Conservation (phyloP, 2,888 invertebrate genomes). For the Parnassius glacialis region DNA sequence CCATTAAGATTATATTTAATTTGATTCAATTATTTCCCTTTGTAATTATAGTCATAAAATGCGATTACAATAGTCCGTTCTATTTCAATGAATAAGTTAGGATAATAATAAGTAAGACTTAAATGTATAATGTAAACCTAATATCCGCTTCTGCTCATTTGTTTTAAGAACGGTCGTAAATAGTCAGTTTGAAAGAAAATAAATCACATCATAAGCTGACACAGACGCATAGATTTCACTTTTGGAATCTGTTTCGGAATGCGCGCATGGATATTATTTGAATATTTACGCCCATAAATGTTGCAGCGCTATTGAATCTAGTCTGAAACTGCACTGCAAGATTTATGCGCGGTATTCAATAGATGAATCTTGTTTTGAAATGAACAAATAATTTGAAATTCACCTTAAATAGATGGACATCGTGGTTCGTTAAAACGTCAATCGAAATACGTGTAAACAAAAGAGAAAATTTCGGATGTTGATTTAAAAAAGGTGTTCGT, state of each 20-base stretch:
- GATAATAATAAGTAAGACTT: too few relatives aligned
- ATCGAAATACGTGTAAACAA: constrained; percentile 4
- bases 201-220: constrained; percentile 25
- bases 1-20: too few relatives aligned
- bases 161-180: background rate
- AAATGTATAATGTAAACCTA: background rate
- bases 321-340: constrained; percentile 42
- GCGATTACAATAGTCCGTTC: too few relatives aligned
- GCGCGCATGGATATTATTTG: constrained; percentile 54
- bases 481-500: constrained; percentile 25
- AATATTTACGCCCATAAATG: constrained; percentile 50
- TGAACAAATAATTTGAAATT: constrained; percentile 32
- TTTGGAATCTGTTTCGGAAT: constrained; percentile 48
- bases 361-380: constrained; percentile 46
- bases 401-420: constrained; percentile 27
- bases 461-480: too few relatives aligned
- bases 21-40: too few relatives aligned
- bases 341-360: constrained; percentile 54
- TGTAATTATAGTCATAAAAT: too few relatives aligned
- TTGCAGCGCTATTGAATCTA: constrained; percentile 50
- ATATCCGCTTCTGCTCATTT: background rate
- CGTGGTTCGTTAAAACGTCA: constrained; percentile 45
- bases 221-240: constrained; percentile 40
- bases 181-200: constrained; percentile 10
- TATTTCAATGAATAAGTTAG: too few relatives aligned